Percentiles rank a stretch among this genome's conserved stretches.
Evolutionary conservation across 2,888 invertebrate species (phyloP).

Genomic region (Eretmocerus hayati): DNA sequence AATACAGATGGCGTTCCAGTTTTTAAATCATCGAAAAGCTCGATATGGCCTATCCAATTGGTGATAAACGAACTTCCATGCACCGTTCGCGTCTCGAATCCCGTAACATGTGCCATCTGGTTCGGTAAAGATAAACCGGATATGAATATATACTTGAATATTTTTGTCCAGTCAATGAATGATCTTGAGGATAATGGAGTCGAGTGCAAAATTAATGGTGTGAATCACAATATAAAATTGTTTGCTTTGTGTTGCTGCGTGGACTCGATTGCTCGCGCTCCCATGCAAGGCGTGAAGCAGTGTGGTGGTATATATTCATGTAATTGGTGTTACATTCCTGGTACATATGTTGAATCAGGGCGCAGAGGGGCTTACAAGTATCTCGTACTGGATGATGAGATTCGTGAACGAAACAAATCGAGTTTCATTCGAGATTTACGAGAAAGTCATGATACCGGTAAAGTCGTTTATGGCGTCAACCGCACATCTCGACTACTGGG

Average conservation of each 20-base stretch:
- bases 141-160: neutral
- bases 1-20: slow-evolving; percentile 18
- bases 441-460: too few relatives aligned
- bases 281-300: slow-evolving; percentile 7
- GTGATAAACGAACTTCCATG: slow-evolving; percentile 9
- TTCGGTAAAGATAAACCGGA: slow-evolving; percentile 6
- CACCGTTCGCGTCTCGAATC: neutral
- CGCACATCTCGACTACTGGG: too few relatives aligned
- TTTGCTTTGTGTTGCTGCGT: slow-evolving; percentile 8
- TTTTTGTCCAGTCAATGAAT: neutral
- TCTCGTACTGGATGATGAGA: too few relatives aligned
- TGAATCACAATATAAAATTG: neutral
- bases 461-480: too few relatives aligned
- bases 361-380: too few relatives aligned
- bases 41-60: slow-evolving; percentile 20
- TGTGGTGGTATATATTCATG: slow-evolving; percentile 7
- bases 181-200: neutral
- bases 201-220: neutral
- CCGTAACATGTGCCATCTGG: neutral
- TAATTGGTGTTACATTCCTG: slow-evolving; percentile 1
- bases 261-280: neutral
- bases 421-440: too few relatives aligned
- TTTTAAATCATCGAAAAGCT: slow-evolving; percentile 11
- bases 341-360: too few relatives aligned
- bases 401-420: too few relatives aligned